Percentiles rank a stretch among this genome's conserved stretches.
phyloP scores from a whole-genome alignment of 2,797 vertebrate genomes.

The Malurus leucopterus region DNA sequence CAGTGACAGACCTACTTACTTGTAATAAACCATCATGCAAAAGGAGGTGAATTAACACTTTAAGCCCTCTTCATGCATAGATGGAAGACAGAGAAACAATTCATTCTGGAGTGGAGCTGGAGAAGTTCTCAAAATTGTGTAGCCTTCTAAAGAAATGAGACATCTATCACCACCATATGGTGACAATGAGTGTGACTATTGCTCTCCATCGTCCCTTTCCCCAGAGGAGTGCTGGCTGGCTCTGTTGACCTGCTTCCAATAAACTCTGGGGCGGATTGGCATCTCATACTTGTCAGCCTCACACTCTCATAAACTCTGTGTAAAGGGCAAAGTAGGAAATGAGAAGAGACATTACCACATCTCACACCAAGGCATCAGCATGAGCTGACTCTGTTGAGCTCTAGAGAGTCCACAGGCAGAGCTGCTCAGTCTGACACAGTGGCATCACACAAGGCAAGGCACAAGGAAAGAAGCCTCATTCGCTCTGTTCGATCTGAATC shows the following conservation, averaged over 20 bases:
- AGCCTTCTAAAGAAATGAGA: not conserved
- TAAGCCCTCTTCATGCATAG: not conserved
- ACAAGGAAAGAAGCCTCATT: not conserved
- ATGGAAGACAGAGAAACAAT: not conserved
- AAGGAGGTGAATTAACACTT: not conserved
- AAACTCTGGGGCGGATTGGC: not conserved
- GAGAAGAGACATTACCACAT: not conserved
- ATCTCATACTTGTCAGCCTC: not conserved
- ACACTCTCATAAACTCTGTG: not conserved
- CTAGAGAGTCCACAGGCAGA: not conserved
- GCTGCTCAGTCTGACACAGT: not conserved
- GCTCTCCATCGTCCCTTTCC: not conserved
- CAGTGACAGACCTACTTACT: not conserved
- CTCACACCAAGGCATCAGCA: not conserved
- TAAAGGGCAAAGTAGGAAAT: not conserved
- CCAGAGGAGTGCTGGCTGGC: fast-evolving
- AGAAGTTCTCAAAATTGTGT: not conserved
- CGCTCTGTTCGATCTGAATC: not conserved
- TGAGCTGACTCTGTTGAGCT: not conserved
- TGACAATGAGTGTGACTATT: not conserved
- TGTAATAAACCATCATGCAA: not conserved
- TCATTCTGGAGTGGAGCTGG: not conserved
- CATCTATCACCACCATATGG: not conserved
- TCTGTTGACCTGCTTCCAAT: not conserved
- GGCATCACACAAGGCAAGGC: not conserved